phyloP scores from a whole-genome alignment of 2,113 vertebrate genomes.

The Seriola rivoliana region DNA sequence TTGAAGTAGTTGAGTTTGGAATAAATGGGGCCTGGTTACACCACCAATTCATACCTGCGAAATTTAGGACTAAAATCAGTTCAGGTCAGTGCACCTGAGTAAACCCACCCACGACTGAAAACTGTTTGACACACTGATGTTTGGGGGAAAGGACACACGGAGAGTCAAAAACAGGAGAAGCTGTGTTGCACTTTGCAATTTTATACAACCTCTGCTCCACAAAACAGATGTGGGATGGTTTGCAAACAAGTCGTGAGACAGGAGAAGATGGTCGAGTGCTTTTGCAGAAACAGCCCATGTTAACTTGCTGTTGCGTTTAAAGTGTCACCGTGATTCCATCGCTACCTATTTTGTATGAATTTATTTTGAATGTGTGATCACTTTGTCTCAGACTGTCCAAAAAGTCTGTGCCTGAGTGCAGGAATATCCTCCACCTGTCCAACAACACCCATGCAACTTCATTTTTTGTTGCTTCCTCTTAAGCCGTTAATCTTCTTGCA shows the following conservation, averaged over 20 bases:
- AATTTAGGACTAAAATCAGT: neutral
- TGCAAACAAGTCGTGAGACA: neutral
- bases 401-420: neutral
- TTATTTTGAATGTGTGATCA: neutral
- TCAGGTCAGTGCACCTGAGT: neutral
- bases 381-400: neutral
- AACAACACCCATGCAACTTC: neutral
- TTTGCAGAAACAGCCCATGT: neutral
- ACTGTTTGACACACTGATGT: neutral
- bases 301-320: neutral
- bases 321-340: neutral
- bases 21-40: neutral
- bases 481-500: slow-evolving; percentile 10
- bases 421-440: neutral
- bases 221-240: neutral
- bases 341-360: neutral
- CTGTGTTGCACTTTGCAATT: neutral
- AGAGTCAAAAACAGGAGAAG: neutral
- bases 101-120: neutral
- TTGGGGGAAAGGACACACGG: neutral
- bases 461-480: slow-evolving; percentile 1
- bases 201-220: neutral
- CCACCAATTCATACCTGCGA: neutral
- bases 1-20: neutral
- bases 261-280: neutral